A percentile compares a stretch with the other conserved stretches of the same genome.
Evolutionary conservation across 1,140 invertebrate genomes (phyloP).

Genomic region (Venustaconcha ellipsiformis): DNA sequence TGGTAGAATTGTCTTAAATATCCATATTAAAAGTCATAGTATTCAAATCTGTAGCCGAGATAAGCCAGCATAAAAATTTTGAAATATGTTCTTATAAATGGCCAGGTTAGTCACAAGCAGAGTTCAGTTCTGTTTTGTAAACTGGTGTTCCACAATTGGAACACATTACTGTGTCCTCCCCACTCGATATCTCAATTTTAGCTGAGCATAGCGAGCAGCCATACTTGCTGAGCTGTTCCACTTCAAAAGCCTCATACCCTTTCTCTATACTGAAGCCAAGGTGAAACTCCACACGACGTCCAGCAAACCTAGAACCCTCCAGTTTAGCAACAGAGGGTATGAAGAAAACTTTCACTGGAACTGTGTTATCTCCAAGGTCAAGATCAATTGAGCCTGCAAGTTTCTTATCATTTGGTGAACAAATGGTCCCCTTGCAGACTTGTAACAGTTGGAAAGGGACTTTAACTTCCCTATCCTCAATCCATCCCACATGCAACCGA

Average conservation of each 20-base stretch:
- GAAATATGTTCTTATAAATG: too few species aligned
- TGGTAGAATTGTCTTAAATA: too few species aligned
- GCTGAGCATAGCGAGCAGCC: not conserved
- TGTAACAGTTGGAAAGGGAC: not conserved
- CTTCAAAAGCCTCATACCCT: conserved; percentile 43
- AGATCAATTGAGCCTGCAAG: conserved; percentile 31
- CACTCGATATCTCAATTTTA: conserved; percentile 10
- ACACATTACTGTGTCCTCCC: not conserved
- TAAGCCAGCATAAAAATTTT: too few species aligned
- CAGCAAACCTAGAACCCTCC: conserved; percentile 19
- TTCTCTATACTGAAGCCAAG: conserved; percentile 34
- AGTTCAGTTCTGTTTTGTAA: conserved; percentile 5
- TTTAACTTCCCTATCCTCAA: not conserved
- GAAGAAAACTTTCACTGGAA: conserved; percentile 34
- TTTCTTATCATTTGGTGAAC: conserved; percentile 32
- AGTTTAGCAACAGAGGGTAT: conserved; percentile 30
- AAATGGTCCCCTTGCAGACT: conserved; percentile 39
- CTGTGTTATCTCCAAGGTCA: conserved; percentile 32
- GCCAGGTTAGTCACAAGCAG: too few species aligned
- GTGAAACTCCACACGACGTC: conserved; percentile 36
- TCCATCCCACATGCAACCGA: too few species aligned
- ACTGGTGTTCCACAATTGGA: conserved; percentile 6
- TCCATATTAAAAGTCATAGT: too few species aligned
- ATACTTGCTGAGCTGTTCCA: conserved; percentile 17
- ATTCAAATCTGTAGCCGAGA: too few species aligned